Conservation (phyloP, 2,113 vertebrate genomes). For the Sprattus sprattus region DNA sequence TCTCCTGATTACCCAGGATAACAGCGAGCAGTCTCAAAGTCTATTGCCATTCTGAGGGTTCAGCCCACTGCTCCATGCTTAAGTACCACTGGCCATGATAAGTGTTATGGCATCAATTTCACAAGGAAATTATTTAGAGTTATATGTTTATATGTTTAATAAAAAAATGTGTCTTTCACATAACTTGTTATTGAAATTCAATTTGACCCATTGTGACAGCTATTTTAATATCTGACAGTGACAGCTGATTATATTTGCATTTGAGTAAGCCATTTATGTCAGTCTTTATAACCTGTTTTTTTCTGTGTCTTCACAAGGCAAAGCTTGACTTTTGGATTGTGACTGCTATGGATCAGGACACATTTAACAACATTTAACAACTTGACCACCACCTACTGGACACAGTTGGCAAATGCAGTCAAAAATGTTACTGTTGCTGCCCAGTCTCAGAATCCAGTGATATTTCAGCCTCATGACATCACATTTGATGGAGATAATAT, state of each 20-base stretch:
- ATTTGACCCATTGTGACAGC: not conserved
- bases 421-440: not conserved
- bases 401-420: not conserved
- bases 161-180: too few species aligned
- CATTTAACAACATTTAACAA: not conserved
- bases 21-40: not conserved
- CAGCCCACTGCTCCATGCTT: not conserved
- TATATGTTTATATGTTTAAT: not conserved
- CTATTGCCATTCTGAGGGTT: not conserved
- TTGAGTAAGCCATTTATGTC: not conserved
- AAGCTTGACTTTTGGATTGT: not conserved
- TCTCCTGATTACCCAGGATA: not conserved
- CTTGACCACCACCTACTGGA: constrained; percentile 12
- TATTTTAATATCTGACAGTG: not conserved
- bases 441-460: not conserved
- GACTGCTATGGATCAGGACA: not conserved
- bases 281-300: not conserved
- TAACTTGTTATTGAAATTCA: not conserved
- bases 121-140: too few species aligned
- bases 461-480: not conserved
- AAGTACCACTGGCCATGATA: not conserved
- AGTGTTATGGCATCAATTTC: not conserved
- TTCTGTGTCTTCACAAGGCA: not conserved
- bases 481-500: too few species aligned
- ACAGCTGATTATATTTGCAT: not conserved